Conservation (phyloP, 1,140 invertebrate species). For the Xylocopa sonorina region DNA sequence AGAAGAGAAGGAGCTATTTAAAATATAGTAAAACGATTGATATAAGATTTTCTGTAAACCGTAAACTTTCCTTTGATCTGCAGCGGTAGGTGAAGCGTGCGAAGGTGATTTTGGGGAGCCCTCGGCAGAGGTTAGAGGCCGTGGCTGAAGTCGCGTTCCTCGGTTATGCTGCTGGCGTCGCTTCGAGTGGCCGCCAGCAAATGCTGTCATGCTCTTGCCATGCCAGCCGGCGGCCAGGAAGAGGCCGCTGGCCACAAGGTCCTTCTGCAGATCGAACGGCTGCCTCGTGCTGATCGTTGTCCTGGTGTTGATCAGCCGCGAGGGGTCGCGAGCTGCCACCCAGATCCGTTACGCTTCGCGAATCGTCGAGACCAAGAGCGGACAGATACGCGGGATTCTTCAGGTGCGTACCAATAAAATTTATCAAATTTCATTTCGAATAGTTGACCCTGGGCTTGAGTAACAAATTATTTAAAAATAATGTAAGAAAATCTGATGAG, state of each 20-base stretch:
- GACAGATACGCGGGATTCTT: slow-evolving; percentile 84
- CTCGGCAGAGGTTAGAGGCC: slow-evolving; percentile 56
- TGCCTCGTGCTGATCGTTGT: slow-evolving; percentile 63
- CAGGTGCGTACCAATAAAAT: slow-evolving; percentile 74
- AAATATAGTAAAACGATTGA: no score
- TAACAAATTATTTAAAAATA: no score
- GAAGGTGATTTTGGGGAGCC: no score
- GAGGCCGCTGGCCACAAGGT: slow-evolving; percentile 72
- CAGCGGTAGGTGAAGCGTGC: background rate
- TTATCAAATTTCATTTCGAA: no score
- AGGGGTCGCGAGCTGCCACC: slow-evolving; percentile 59
- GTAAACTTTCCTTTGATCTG: background rate
- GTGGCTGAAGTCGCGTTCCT: slow-evolving; percentile 56
- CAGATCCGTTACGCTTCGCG: slow-evolving; percentile 81
- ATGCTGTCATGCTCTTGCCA: slow-evolving; percentile 80
- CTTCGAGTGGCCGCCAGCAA: slow-evolving; percentile 76
- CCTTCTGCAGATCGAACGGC: slow-evolving; percentile 55
- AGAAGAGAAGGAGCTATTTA: no score
- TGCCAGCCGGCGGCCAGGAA: slow-evolving; percentile 77
- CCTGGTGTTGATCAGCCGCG: slow-evolving; percentile 54
- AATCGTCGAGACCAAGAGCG: slow-evolving; percentile 84
- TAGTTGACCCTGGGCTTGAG: no score
- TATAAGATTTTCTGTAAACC: background rate
- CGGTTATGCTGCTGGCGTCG: slow-evolving; percentile 70
- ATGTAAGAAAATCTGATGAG: no score